Percentiles rank a stretch among this genome's conserved stretches.
phyloP scores from a whole-genome alignment of 2,888 invertebrate species.

The Apoda limacodes region DNA sequence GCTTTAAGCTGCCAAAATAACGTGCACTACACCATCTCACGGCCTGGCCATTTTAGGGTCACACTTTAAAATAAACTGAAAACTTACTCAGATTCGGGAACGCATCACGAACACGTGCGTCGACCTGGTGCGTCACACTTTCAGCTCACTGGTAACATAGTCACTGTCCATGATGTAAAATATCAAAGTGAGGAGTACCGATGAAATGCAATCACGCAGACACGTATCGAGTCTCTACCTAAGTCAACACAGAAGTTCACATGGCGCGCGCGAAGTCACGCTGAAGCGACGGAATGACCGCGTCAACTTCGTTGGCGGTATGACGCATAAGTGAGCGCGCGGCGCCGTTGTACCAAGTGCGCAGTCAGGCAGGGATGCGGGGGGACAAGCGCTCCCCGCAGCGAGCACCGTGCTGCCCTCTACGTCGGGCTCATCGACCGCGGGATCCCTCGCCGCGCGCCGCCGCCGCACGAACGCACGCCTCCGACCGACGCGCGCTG shows the following conservation, averaged over 20 bases:
- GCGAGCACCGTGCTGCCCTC: slow-evolving; percentile 56
- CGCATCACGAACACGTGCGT: slow-evolving; percentile 49
- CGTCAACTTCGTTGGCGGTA: slow-evolving; percentile 52
- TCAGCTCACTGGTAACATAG: slow-evolving; percentile 41
- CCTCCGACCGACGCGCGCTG: slow-evolving; percentile 4
- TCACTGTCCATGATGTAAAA: slow-evolving; percentile 41
- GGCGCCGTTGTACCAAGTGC: slow-evolving; percentile 53
- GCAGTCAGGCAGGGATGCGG: slow-evolving; percentile 49
- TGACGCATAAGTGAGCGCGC: slow-evolving; percentile 70
- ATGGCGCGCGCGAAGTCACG: slow-evolving; percentile 52
- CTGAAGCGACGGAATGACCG: slow-evolving; percentile 31
- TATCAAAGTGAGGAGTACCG: slow-evolving; percentile 19
- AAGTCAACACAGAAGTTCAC: slow-evolving; percentile 58
- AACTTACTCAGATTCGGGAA: slow-evolving; percentile 50
- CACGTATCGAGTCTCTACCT: slow-evolving; percentile 22
- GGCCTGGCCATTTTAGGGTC: slow-evolving; percentile 39
- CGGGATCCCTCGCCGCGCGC: slow-evolving; percentile 49
- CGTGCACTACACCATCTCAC: slow-evolving; percentile 37
- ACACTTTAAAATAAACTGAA: slow-evolving; percentile 60
- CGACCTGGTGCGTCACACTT: slow-evolving; percentile 40
- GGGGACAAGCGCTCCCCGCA: slow-evolving; percentile 33
- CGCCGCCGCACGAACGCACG: slow-evolving; percentile 21
- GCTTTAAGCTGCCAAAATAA: slow-evolving; percentile 61
- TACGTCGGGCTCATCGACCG: slow-evolving; percentile 67
- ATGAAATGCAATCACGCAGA: slow-evolving; percentile 19